These are phyloP conservation scores for Halocynthia aurantium DNA, from an alignment of 23 tunicate species.

Conservation along the genomic window DNA sequence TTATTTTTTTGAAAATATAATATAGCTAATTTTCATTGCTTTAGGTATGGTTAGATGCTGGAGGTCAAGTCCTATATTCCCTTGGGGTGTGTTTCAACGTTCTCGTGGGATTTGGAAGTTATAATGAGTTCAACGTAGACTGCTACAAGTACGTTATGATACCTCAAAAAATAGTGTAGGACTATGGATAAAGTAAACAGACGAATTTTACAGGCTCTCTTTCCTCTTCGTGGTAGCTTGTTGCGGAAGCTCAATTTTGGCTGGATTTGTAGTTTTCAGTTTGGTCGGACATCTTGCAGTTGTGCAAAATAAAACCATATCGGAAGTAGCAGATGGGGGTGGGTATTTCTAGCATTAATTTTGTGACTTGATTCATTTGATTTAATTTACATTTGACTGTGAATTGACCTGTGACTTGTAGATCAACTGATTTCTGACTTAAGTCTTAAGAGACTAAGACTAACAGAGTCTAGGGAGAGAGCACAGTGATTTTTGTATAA, in stretches of 20 bases:
- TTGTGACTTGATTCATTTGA: no score
- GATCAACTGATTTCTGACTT: no score
- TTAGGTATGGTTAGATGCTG: constrained; percentile 87
- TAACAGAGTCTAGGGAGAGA: no score
- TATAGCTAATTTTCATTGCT: background rate
- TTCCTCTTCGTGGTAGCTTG: constrained; percentile 42
- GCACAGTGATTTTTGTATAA: no score
- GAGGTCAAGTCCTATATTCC: constrained; percentile 76
- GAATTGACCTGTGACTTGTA: no score
- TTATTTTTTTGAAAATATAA: background rate
- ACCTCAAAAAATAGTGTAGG: no score
- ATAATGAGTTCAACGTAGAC: constrained; percentile 58
- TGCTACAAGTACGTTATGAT: constrained; percentile 54
- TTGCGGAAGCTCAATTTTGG: constrained; percentile 63
- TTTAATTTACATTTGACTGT: no score
- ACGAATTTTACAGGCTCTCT: constrained; percentile 24
- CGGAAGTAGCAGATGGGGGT: constrained; percentile 57
- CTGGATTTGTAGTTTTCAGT: constrained; percentile 56
- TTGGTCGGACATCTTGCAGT: constrained; percentile 65
- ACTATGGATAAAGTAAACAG: no score
- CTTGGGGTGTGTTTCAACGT: constrained; percentile 75
- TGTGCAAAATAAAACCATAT: constrained; percentile 39
- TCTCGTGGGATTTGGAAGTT: constrained; percentile 68
- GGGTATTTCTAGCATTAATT: background rate
- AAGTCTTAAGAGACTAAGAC: no score